Evolutionary conservation across 2,888 invertebrate genomes (phyloP).

Genomic region (Drosophila meridiana): DNA sequence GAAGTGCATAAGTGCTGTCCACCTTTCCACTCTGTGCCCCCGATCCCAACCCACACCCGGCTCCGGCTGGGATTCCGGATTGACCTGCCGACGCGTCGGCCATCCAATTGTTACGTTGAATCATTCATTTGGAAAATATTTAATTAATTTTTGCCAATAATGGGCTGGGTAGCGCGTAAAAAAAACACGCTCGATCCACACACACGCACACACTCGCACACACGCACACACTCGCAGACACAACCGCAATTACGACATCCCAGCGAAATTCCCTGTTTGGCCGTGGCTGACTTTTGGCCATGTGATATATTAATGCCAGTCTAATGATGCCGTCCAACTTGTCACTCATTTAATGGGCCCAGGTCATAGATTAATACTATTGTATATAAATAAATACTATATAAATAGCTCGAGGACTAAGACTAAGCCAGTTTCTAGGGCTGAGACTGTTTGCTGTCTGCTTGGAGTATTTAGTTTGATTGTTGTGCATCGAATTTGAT

Average conservation of each 20-base stretch:
- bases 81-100: conserved; percentile 23
- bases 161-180: conserved; percentile 63
- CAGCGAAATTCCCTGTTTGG: conserved; percentile 17
- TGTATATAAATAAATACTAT: conserved; percentile 21
- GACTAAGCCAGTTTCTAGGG: neutral
- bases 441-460: neutral
- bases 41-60: neutral
- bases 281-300: conserved; percentile 63
- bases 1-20: conserved; percentile 77
- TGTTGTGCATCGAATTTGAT: neutral
- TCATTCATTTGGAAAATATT: conserved; percentile 83
- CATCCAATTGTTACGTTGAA: conserved; percentile 59
- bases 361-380: conserved; percentile 17
- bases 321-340: conserved; percentile 64
- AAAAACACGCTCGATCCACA: conserved; percentile 37
- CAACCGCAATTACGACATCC: conserved; percentile 67
- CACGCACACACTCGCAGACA: conserved; percentile 9
- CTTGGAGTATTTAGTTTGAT: neutral
- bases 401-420: conserved; percentile 11
- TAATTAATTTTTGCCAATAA: conserved; percentile 84
- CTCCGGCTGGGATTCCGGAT: conserved; percentile 5
- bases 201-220: conserved; percentile 27
- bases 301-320: conserved; percentile 77
- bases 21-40: conserved; percentile 1
- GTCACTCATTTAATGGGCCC: conserved; percentile 66